Percentiles rank a stretch among this genome's conserved stretches.
Evolutionary conservation across 2,797 vertebrate species (phyloP).

Genomic region (Sorex maritimensis): DNA sequence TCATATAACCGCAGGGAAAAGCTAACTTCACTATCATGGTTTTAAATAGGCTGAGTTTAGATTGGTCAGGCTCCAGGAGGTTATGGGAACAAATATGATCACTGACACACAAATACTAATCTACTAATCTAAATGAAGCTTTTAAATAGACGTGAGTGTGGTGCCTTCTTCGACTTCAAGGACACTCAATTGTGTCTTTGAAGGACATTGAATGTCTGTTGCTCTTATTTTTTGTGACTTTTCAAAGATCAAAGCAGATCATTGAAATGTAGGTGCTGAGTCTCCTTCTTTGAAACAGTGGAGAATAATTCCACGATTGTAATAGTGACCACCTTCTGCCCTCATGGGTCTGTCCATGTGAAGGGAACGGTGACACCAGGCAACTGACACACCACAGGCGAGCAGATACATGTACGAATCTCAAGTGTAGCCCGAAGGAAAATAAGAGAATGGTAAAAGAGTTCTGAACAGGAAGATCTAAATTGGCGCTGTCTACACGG

Average conservation of each 20-base stretch:
- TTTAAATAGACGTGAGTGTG: constrained; percentile 35
- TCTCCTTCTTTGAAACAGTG: constrained; percentile 28
- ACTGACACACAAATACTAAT: background rate
- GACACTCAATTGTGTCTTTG: background rate
- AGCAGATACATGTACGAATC: background rate
- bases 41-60: constrained; percentile 72
- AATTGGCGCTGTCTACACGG: background rate
- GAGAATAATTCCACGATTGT: background rate
- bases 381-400: background rate
- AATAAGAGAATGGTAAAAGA: background rate
- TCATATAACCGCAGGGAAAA: constrained; percentile 61
- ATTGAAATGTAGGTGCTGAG: background rate
- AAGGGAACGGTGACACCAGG: background rate
- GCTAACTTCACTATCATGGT: constrained; percentile 11
- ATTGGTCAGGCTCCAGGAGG: background rate
- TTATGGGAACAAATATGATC: background rate
- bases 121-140: constrained; percentile 33
- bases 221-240: constrained; percentile 48
- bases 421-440: background rate
- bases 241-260: background rate
- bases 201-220: constrained; percentile 37
- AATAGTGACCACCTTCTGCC: background rate
- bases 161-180: constrained; percentile 22
- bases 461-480: background rate
- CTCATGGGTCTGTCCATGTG: background rate